phyloP scores from a whole-genome alignment of 2,797 vertebrate genomes.

The Clarias platycephalus region DNA sequence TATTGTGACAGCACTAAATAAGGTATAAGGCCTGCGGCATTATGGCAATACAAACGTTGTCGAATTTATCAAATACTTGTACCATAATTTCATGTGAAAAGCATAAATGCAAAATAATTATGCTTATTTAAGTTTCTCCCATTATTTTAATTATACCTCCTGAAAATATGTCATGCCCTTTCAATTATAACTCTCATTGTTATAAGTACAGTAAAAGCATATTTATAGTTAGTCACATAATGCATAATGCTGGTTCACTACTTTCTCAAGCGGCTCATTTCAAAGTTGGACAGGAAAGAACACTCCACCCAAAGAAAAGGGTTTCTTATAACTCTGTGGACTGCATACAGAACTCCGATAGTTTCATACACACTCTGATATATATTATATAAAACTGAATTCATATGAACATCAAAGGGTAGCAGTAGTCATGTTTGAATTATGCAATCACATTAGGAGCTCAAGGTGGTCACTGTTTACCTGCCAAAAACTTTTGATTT shows the following conservation, averaged over 20 bases:
- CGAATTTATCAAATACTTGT: slow-evolving; percentile 58
- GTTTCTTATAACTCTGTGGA: not conserved
- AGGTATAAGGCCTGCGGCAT: slow-evolving; percentile 36
- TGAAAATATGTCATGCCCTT: slow-evolving; percentile 5
- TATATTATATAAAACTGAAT: no score
- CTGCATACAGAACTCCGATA: no score
- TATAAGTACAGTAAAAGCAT: slow-evolving; percentile 18
- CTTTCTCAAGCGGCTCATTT: slow-evolving; percentile 11
- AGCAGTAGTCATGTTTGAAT: no score
- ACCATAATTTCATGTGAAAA: slow-evolving; percentile 5
- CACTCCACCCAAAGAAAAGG: slow-evolving; percentile 12
- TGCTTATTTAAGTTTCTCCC: slow-evolving; percentile 16
- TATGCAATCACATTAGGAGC: no score
- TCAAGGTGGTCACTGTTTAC: no score
- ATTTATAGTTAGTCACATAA: slow-evolving; percentile 25
- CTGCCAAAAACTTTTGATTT: no score
- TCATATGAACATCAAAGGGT: no score
- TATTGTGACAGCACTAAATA: slow-evolving; percentile 65
- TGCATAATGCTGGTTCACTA: slow-evolving; percentile 12
- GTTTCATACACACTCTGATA: not conserved
- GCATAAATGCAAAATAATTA: slow-evolving; percentile 11
- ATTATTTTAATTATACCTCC: slow-evolving; percentile 21
- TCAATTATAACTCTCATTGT: slow-evolving; percentile 24
- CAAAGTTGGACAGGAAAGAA: not conserved
- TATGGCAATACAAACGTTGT: slow-evolving; percentile 52